Evolutionary conservation across 2,113 vertebrate genomes (phyloP).

Genomic region (Erythrocercus mccallii): DNA sequence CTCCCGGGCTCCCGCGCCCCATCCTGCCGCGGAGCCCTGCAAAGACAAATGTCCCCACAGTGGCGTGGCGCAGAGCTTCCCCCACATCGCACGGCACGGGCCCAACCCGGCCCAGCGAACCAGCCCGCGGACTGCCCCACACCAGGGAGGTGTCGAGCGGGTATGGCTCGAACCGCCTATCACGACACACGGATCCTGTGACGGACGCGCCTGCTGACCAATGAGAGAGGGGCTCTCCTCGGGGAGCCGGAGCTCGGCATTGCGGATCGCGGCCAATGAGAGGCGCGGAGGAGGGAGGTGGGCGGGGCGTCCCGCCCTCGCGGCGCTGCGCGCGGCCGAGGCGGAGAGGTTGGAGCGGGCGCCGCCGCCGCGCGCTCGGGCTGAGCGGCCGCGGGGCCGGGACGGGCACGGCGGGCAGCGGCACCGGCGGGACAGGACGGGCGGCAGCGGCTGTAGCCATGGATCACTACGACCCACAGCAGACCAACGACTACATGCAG

Average conservation of each 20-base stretch:
- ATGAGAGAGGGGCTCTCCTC: fast-evolving
- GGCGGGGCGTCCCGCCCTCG: background rate
- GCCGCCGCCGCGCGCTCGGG: too few species aligned
- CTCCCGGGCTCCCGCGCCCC: background rate
- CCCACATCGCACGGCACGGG: fast-evolving
- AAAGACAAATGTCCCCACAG: background rate
- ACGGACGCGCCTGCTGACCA: fast-evolving
- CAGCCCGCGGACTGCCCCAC: background rate
- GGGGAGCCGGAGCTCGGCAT: fast-evolving
- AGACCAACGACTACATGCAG: too few species aligned
- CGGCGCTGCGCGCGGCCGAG: too few species aligned
- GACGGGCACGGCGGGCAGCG: too few species aligned
- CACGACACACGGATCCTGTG: fast-evolving
- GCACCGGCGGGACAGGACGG: too few species aligned
- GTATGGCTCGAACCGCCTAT: background rate
- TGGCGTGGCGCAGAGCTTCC: fast-evolving
- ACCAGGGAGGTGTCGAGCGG: background rate
- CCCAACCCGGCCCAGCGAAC: fast-evolving
- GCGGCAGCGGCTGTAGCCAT: too few species aligned
- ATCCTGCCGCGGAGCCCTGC: too few species aligned
- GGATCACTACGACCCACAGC: too few species aligned
- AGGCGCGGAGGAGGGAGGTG: background rate
- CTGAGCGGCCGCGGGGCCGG: too few species aligned
- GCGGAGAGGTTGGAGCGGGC: too few species aligned
- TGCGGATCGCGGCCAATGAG: background rate